These are phyloP conservation scores for Dicaeum eximium DNA, from an alignment of 2,113 vertebrate genomes.

Conservation along the genomic window DNA sequence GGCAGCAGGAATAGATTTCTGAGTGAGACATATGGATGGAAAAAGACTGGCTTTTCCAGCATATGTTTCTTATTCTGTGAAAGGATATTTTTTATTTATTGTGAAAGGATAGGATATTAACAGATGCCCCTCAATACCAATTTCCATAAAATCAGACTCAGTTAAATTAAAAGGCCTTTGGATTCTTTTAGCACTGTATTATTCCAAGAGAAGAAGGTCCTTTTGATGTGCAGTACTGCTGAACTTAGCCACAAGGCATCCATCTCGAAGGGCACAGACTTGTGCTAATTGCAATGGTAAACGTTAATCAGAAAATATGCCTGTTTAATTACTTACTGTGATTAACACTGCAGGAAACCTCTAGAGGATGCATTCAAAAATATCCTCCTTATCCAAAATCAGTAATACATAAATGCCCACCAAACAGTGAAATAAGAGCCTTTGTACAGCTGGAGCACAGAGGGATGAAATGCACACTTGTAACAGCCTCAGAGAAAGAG, in stretches of 20 bases:
- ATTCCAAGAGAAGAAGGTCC: conserved; percentile 23
- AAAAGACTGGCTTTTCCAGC: background rate
- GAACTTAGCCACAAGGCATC: conserved; percentile 34
- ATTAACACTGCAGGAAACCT: conserved; percentile 57
- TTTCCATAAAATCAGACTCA: background rate
- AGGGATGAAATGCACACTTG: background rate
- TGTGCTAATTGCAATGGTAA: conserved; percentile 38
- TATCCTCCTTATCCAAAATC: conserved; percentile 6
- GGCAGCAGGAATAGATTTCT: background rate
- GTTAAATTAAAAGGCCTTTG: conserved; percentile 30
- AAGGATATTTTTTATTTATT: background rate
- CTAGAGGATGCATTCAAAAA: conserved; percentile 25
- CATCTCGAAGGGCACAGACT: conserved; percentile 14
- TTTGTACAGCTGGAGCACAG: background rate
- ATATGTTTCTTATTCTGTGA: background rate
- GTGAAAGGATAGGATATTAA: background rate
- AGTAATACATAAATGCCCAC: background rate
- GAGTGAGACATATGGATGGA: background rate
- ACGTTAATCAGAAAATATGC: conserved; percentile 60
- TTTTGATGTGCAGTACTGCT: conserved; percentile 27
- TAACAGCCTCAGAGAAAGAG: background rate
- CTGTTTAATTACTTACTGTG: conserved; percentile 59
- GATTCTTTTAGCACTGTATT: background rate
- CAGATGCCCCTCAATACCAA: background rate
- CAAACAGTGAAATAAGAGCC: background rate